Evolutionary conservation across 2,113 vertebrate species (phyloP).

Genomic region (Notarius quadriscutis): DNA sequence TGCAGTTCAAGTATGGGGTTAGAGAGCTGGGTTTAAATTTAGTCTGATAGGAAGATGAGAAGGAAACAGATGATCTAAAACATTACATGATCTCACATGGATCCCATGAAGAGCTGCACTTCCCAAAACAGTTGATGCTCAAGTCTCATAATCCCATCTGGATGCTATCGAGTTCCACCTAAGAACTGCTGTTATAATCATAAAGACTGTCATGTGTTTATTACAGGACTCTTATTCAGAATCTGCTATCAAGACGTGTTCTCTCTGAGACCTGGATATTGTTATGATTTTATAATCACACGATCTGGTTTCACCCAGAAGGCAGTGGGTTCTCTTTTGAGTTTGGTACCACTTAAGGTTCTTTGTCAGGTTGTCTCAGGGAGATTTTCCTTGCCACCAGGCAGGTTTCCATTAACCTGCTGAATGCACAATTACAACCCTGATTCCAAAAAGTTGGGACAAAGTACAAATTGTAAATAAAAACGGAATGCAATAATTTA

Average conservation of each 20-base stretch:
- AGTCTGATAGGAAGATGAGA: background rate
- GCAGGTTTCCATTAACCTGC: too few relatives aligned
- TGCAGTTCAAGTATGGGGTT: background rate
- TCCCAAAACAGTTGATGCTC: background rate
- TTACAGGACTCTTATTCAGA: background rate
- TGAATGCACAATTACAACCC: too few relatives aligned
- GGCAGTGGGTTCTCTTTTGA: background rate
- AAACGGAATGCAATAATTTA: too few relatives aligned
- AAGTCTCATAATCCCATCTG: background rate
- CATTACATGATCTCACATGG: background rate
- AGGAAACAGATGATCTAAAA: background rate
- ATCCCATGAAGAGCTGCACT: background rate
- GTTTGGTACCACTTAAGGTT: too few relatives aligned
- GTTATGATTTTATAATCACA: too few relatives aligned
- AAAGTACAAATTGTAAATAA: too few relatives aligned
- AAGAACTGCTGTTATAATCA: background rate
- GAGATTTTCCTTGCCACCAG: too few relatives aligned
- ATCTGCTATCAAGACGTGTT: background rate
- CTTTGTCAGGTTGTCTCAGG: too few relatives aligned
- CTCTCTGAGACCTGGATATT: too few relatives aligned
- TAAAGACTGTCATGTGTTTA: background rate
- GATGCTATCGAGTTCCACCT: background rate
- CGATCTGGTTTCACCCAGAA: background rate
- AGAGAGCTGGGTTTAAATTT: background rate
- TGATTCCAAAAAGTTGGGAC: too few relatives aligned